These are phyloP conservation scores for Talpa occidentalis DNA, from an alignment of 2,113 vertebrate genomes.

Conservation along the genomic window DNA sequence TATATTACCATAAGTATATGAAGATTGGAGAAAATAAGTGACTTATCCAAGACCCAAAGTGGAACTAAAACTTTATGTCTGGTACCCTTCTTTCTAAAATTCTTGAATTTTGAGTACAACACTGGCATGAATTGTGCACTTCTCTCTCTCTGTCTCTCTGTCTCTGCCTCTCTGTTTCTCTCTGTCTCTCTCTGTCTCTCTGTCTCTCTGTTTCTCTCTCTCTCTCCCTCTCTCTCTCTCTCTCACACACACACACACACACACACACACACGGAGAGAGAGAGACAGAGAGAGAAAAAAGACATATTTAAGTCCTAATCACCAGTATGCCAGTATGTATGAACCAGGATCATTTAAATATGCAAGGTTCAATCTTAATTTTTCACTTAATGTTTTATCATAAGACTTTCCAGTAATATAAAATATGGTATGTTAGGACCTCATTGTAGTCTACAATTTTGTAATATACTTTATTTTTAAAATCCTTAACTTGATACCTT, in stretches of 20 bases:
- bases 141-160: accelerated
- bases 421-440: background rate
- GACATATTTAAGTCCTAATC: background rate
- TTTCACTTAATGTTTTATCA: background rate
- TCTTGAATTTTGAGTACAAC: background rate
- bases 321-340: background rate
- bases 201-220: accelerated
- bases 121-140: background rate
- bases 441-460: background rate
- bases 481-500: background rate
- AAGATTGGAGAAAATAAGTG: background rate
- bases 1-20: background rate
- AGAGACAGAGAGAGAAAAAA: no score
- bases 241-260: no score
- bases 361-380: background rate
- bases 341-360: background rate
- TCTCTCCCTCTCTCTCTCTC: accelerated
- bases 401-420: background rate
- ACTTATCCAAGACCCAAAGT: background rate
- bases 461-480: background rate
- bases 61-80: background rate
- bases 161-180: no score
- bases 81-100: background rate
- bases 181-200: accelerated
- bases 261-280: no score